Evolutionary conservation across 2,888 invertebrate species (phyloP), one percentile per base, ranked within the genome.

Genomic region (Ferdinandea cuprea): DNA sequence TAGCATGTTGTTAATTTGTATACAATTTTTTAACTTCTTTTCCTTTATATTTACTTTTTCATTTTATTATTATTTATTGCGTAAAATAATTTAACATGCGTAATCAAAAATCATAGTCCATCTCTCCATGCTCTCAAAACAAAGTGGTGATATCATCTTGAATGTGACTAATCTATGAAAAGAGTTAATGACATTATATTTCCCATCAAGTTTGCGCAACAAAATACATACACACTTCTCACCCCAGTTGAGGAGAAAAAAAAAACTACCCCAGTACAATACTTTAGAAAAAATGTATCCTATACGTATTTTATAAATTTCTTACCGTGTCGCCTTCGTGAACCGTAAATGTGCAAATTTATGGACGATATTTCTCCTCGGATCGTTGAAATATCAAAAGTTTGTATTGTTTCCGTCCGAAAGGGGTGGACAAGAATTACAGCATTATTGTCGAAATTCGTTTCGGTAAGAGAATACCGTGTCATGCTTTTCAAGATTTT

Each of bases 111-210:
- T 42, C 65, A 65, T 66, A 19, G 40, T 25, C 28, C 28, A 32
- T 40, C n/a, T 37, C 46, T 35, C 42, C 63, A n/a, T n/a, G n/a
- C n/a, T n/a, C 15, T 35, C 25, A 13, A 30, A 46, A 19, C 6
- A 44, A 17, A 1, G 28, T 21, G 13, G 17, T 30, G 13, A 59
- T 30, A 68, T 74, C 32, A 17, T 61, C 54, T 54, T 68, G 40
- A 59, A 48, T 83, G 81, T 77, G 48, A 72, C 81, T 42, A 83
- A 83, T 83, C 61, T 15, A 66, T 77, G 72, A 72, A 81, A 77
- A 50, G 77, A 77, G 72, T 66, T 83, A 66, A 77, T 77, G 69
- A 81, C 46, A 71, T 50, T 37, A 76, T 54, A 40, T 76, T 74
- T 21, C 28, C 40, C 32, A 48, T 58, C 46, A 48, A 56, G 46